Evolutionary conservation across 2,888 invertebrate species (phyloP).

Genomic region (Cremastinae sp.): DNA sequence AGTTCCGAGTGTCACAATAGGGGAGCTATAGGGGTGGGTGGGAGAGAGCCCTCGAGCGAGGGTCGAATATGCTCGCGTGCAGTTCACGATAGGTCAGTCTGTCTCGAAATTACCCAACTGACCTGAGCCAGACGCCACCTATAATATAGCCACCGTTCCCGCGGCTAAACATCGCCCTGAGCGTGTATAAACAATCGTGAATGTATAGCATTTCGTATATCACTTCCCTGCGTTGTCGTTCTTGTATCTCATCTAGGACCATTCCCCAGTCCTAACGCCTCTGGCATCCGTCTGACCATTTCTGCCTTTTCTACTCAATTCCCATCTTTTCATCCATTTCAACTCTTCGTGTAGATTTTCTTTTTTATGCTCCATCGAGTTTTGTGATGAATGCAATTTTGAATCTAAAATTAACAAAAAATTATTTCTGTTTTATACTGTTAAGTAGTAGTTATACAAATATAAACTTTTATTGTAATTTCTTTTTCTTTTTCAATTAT

Average conservation of each 20-base stretch:
- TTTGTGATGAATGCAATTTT: too few species aligned
- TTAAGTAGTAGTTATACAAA: too few species aligned
- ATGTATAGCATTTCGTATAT: constrained; percentile 2
- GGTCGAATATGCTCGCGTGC: constrained; percentile 42
- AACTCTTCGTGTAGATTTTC: too few species aligned
- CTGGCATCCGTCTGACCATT: constrained; percentile 36
- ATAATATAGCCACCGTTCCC: constrained; percentile 37
- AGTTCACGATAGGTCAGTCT: constrained; percentile 54
- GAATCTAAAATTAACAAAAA: constrained; percentile 4
- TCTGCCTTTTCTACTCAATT: constrained; percentile 55
- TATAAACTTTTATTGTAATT: too few species aligned
- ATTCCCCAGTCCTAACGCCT: constrained; percentile 46
- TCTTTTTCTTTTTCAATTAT: too few species aligned
- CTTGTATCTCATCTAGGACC: constrained; percentile 17
- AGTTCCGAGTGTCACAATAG: constrained; percentile 7
- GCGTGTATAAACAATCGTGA: constrained; percentile 11
- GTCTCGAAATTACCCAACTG: constrained; percentile 55
- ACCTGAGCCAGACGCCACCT: constrained; percentile 59
- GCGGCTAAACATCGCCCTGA: constrained; percentile 42
- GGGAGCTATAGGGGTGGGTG: background rate
- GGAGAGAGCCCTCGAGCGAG: constrained; percentile 21
- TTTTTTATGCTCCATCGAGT: too few species aligned
- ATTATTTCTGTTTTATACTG: too few species aligned
- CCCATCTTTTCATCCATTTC: too few species aligned
- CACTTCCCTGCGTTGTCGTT: constrained; percentile 20